Evolutionary conservation across 2,888 invertebrate species (phyloP), one percentile per base, ranked within the genome.

Genomic region (Leptinotarsa rubiginosa): DNA sequence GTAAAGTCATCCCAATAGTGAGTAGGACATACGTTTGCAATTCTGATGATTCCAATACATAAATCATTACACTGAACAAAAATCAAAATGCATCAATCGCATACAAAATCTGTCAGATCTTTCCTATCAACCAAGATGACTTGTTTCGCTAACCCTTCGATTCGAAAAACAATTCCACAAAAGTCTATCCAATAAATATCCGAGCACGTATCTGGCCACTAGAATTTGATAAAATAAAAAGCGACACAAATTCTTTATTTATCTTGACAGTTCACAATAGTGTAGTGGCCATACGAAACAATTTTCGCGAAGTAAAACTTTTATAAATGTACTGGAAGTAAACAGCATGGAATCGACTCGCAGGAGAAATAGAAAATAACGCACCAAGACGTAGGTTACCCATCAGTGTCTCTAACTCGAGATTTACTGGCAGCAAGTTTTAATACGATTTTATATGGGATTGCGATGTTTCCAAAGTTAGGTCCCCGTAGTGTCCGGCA

Each of bases 371-470:
- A 62, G 62, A 62, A 62, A 62, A 62, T 62, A 62, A 62, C 62
- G 62, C 62, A 62, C 41, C n/a, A 62, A 62, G 62, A 62, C 62
- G 41, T 62, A 62, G 41, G 62, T 62, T 62, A 62, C 31, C 62
- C 62, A 62, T 82, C 80, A 80, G 81, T 81, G 81, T 80, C 81
- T 77, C 74, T 50, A 77, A 81, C 75, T 82, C 78, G 77, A 81
- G 81, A 82, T 83, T 83, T 81, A 83, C 78, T 81, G 78, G 75
- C 68, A 75, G 75, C 79, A 81, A 82, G 78, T 82, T 82, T 81
- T 81, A 81, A 82, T 81, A 81, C 82, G 81, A 82, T 83, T 83
- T 82, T 79, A 79, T 81, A 75, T 78, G 80, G 80, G 78, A 81
- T 81, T 80, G 79, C 79, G 64, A 75, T 78, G 80, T 77, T 79